Evolutionary conservation across 2,888 invertebrate species (phyloP), one percentile per base, ranked within the genome.

Genomic region (Neoscelio sp.): DNA sequence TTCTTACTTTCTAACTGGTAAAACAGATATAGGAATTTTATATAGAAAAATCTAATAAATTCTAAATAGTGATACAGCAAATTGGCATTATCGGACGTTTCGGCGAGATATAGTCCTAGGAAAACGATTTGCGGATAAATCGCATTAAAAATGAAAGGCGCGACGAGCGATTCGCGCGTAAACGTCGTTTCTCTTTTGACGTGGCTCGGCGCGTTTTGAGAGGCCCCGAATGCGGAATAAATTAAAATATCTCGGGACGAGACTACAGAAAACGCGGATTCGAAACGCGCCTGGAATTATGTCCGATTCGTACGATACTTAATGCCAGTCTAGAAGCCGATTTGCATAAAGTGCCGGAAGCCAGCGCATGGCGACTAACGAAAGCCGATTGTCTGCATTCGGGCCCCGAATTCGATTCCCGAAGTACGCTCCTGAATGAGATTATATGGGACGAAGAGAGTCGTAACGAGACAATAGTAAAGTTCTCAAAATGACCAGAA

Each of bases 281-380:
- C 48, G 67, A 62, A 68, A 68, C 62, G 67, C 75, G 75, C 50
- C 54, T 60, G 40, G 56, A 70, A 78, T 73, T 74, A 71, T 77
- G 68, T 60, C 60, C 54, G 71, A 78, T 58, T 58, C 68, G 67
- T 74, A 68, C 56, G 64, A 74, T 78, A 74, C 78, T 78, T 78
- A 65, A 78, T 67, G 50, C 71, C 65, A 67, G 60, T 73, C 62
- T 70, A 50, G 60, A 56, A 65, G 70, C 8, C 42, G 15, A 82
- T 81, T 82, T 78, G 78, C 78, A 81, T 81, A 80, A 80, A 78
- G 28, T 81, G 80, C 80, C 81, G 81, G 82, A 80, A 82, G 80
- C 78, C 58, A 46, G 35, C 52, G 80, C 40, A 44, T 35, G 35
- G 20, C 48, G 42, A 6, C 46, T 62, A 20, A 46, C 44, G 35